Conservation (phyloP, 2,797 vertebrate genomes). For the Heteromormyrus szaboi region DNA sequence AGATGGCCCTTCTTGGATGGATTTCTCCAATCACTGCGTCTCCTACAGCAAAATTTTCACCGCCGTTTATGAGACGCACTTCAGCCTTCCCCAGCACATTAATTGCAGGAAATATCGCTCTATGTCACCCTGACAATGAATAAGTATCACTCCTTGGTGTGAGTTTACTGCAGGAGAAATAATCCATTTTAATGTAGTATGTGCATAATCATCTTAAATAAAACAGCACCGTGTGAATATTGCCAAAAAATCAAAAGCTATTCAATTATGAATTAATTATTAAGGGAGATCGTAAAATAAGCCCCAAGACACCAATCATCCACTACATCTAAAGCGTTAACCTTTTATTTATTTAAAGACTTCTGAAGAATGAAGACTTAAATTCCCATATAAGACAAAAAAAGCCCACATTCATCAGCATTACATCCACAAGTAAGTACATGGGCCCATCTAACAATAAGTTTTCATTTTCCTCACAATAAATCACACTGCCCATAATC, state of each 20-base stretch:
- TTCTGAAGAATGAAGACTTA: not conserved
- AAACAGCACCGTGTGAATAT: not conserved
- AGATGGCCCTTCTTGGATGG: not conserved
- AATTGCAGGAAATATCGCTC: not conserved
- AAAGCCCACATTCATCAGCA: not conserved
- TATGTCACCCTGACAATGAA: not conserved
- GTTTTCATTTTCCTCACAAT: not conserved
- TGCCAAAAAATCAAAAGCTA: not conserved
- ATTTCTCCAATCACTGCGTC: not conserved
- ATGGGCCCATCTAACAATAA: not conserved
- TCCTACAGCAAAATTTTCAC: not conserved
- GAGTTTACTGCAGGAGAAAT: not conserved
- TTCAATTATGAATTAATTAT: conserved; percentile 6
- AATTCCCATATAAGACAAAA: not conserved
- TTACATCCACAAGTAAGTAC: not conserved
- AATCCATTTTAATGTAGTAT: not conserved
- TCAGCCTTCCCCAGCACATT: not conserved
- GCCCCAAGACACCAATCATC: not conserved
- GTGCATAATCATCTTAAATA: not conserved
- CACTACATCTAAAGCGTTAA: not conserved
- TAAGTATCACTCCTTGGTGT: not conserved
- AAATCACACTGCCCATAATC: not conserved
- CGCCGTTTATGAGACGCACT: not conserved
- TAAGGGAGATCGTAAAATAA: not conserved
- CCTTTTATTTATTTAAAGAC: conserved; percentile 4